Evolutionary conservation across 2,797 vertebrate genomes (phyloP), one percentile per base, ranked within the genome.

Genomic region (Ficedula albicollis): DNA sequence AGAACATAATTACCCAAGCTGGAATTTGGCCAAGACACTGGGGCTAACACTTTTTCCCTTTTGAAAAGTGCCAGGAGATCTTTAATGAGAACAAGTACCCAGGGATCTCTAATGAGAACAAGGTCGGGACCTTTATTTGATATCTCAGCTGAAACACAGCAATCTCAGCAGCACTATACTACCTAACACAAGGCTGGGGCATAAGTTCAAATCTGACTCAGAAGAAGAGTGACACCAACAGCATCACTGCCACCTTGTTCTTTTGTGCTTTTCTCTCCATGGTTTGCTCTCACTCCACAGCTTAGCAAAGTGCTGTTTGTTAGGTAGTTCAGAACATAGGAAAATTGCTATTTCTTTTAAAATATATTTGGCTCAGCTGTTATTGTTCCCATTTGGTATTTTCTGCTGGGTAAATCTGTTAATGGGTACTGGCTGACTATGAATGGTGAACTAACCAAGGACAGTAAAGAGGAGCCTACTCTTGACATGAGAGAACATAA

Each of bases 51-150:
- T 96, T 77, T 86, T 87, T 95, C 81, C 77, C 64, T 97, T 96
- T 95, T 92, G 84, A 94, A 95, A 97, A 96, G 84, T 96, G 96
- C 93, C 95, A 95, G 78, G 94, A 97, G 95, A 96, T 95, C 95
- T 95, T 95, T 96, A 97, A 97, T 96, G 91, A 97, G 96, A 97
- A 96, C 94, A 96, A 95, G 95, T 94, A 94, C 81, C 94, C 82
- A 95, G 95, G 95, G 95, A 97, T 96, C 84, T 88, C 93, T 96
- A 96, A 97, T 96, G 95, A 97, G 92, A 96, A 89, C 90, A 93
- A 87, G 91, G 95, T 96, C 95, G 8, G 63, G 93, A 94, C 94
- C 91, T 95, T 93, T 86, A 89, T 96, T 84, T 94, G 93, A 94
- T 96, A 85, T 81, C 95, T 94, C 91, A 94, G 93, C 92, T 95